Evolutionary conservation across 2,888 invertebrate species (phyloP), one percentile per base, ranked within the genome.

Genomic region (Oscheius sp.): DNA sequence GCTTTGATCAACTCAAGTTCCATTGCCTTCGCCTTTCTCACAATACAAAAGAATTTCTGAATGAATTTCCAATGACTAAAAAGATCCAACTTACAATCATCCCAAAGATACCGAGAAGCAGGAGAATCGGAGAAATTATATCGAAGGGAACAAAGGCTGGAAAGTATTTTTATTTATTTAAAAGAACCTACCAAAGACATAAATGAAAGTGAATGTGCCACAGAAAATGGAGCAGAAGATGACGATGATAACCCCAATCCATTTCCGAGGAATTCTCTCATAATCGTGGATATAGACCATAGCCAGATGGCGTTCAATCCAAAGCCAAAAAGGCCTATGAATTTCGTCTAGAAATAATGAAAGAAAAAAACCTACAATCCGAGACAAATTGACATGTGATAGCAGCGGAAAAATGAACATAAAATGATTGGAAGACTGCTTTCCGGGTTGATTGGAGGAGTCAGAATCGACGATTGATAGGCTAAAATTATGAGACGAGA

Each of bases 261-360:
- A 61, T 8, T n/a, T 10, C 6, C 61, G 25, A 15, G 61, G 45
- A 8, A 10, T 12, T 27, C 29, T 61, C 42, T 61, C 61, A 20
- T 61, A 61, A 25, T 61, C 61, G 3, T 20, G 25, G 42, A 61
- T 42, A 17, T 23, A 61, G 20, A 29, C 17, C 42, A 61, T 42
- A 15, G 61, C 61, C 17, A 61, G 20, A 5, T 15, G 25, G 1
- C 61, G 61, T 42, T 61, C 61, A 17, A 61, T 3, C 8, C 17
- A 61, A 2, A 61, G 45, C 42, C 42, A 61, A 20, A 61, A 17
- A 8, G 45, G 27, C 8, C 61, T 57, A 15, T 17, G 39, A 57
- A 12, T 27, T 25, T n/a, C 2, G 10, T n/a, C 15, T 3, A n/a
- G 0, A 27, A 2, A 25, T 12, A 20, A 15, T 29, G 10, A 23